Conservation (phyloP, 2,797 vertebrate genomes). For the Poeciliopsis paucimaculata region DNA sequence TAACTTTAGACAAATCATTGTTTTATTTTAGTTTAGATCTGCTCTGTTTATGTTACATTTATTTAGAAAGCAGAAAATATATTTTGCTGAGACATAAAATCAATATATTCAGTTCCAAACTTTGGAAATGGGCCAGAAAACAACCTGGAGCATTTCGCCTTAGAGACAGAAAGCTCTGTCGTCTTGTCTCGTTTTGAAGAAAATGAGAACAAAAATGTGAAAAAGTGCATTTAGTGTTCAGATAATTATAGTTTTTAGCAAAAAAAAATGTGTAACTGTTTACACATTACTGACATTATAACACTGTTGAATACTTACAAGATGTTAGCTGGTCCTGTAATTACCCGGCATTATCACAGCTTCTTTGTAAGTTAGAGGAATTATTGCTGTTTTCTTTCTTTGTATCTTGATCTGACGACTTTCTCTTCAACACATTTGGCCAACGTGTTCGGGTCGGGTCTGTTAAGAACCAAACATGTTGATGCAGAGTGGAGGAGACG, state of each 20-base stretch:
- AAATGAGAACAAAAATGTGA: neutral
- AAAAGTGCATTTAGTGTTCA: neutral
- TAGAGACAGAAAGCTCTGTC: neutral
- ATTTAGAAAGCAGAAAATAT: neutral
- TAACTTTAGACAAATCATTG: neutral
- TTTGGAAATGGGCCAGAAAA: neutral
- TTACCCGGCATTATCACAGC: neutral
- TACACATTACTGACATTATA: neutral
- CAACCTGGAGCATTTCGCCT: neutral
- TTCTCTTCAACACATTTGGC: conserved; percentile 10
- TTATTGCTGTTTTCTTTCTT: neutral
- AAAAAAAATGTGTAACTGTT: neutral
- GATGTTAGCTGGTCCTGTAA: neutral
- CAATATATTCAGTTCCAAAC: neutral
- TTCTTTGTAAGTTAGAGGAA: neutral
- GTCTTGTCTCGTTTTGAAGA: neutral
- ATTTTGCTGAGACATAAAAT: neutral
- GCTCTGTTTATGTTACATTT: neutral
- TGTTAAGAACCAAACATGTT: conserved; percentile 31
- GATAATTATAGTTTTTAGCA: neutral
- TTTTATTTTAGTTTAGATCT: neutral
- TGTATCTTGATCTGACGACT: conserved; percentile 22
- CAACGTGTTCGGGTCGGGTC: conserved; percentile 23
- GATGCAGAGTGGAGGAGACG: conserved; percentile 53
- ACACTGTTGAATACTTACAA: neutral